Percentiles rank a stretch among this genome's conserved stretches.
Evolutionary conservation across 2,888 invertebrate species (phyloP).

Genomic region (Clitarchus hookeri): DNA sequence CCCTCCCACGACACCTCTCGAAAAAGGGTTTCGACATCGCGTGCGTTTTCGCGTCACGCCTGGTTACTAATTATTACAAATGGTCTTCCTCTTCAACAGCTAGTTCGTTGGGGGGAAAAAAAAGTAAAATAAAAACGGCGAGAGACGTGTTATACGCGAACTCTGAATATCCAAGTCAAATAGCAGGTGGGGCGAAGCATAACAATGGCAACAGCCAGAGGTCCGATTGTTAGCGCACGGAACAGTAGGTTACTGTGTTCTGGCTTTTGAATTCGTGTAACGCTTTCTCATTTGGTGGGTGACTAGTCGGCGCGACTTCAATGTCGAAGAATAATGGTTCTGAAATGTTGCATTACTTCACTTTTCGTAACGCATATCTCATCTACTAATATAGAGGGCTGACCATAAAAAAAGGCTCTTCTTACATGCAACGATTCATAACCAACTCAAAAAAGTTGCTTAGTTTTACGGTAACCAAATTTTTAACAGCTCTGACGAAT

Average conservation of each 20-base stretch:
- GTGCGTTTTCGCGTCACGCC: conserved; percentile 1
- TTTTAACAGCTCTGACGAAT: too few species aligned
- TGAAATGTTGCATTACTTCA: too few species aligned
- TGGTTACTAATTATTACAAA: neutral
- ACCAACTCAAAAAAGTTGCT: too few species aligned
- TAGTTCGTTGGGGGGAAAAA: neutral
- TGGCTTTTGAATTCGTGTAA: too few species aligned
- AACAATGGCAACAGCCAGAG: neutral
- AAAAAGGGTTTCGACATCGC: neutral
- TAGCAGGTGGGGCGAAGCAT: neutral
- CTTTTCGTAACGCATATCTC: too few species aligned
- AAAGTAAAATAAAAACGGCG: neutral
- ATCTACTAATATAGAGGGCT: too few species aligned
- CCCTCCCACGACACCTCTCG: neutral
- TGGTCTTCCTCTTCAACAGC: conserved; percentile 10
- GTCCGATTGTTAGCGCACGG: neutral
- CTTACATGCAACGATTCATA: too few species aligned
- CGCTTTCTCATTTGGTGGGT: too few species aligned
- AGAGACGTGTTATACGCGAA: neutral
- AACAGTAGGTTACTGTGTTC: neutral
- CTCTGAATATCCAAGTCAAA: neutral
- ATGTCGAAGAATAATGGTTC: too few species aligned
- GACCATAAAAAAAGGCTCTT: too few species aligned
- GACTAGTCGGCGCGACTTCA: too few species aligned
- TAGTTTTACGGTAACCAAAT: too few species aligned